These are phyloP conservation scores for Channa maculata DNA, from an alignment of 2,113 vertebrate genomes.

Conservation along the genomic window DNA sequence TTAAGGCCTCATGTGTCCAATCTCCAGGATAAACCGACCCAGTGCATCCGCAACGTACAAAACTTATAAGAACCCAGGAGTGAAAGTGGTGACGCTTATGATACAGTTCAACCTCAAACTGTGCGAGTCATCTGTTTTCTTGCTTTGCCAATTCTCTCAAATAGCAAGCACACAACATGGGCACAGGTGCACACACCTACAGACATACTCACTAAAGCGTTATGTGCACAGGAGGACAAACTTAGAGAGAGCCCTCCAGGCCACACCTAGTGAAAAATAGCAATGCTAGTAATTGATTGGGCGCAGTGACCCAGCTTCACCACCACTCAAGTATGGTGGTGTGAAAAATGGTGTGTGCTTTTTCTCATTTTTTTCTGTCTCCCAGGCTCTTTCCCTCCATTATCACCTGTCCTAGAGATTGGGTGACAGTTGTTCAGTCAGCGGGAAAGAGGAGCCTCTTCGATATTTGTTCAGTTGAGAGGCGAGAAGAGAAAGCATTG, in stretches of 20 bases:
- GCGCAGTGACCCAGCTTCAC: conserved; percentile 60
- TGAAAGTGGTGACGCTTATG: conserved; percentile 50
- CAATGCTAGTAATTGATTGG: conserved; percentile 70
- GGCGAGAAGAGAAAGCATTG: conserved; percentile 64
- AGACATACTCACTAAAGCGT: not conserved
- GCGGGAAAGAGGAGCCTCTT: conserved; percentile 64
- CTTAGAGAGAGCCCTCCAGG: conserved; percentile 32
- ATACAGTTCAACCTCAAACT: conserved; percentile 68
- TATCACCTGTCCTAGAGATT: conserved; percentile 74
- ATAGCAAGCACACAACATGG: conserved; percentile 29
- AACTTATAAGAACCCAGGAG: conserved; percentile 59
- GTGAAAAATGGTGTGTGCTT: conserved; percentile 62
- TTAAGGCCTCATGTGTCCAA: conserved; percentile 59
- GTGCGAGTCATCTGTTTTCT: conserved; percentile 70
- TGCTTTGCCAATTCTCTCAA: conserved; percentile 47
- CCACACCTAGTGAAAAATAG: conserved; percentile 57
- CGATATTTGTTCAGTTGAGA: conserved; percentile 57
- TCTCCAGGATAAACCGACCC: conserved; percentile 55
- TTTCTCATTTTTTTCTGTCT: conserved; percentile 61
- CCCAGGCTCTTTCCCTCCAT: conserved; percentile 54
- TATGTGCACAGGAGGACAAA: conserved; percentile 31
- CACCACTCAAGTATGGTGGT: conserved; percentile 40
- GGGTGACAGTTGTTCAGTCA: conserved; percentile 71
- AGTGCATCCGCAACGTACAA: conserved; percentile 55
- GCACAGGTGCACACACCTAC: conserved; percentile 11